A percentile compares a stretch with the other conserved stretches of the same genome.
phyloP scores from a whole-genome alignment of 2,113 vertebrate species.

The Tylochromis polylepis region DNA sequence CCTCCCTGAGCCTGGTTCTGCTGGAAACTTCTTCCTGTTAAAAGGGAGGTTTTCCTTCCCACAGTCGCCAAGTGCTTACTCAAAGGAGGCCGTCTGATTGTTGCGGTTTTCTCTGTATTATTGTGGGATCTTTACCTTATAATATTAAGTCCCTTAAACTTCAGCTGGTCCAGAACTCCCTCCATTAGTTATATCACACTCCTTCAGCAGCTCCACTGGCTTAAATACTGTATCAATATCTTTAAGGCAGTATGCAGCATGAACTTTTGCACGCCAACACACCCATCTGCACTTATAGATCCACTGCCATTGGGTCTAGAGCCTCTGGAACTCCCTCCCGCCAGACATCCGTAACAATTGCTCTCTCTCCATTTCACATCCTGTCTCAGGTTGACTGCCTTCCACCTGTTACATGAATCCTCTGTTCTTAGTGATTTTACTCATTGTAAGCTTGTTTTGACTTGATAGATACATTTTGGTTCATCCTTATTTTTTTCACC shows the following conservation, averaged over 20 bases:
- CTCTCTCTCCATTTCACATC: background rate
- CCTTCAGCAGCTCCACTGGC: background rate
- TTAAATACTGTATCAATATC: background rate
- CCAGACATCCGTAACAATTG: background rate
- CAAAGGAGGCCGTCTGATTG: fast-evolving
- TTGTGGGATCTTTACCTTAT: background rate
- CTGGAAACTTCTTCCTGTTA: background rate
- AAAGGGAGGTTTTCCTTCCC: background rate
- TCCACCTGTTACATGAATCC: background rate
- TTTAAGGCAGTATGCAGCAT: background rate
- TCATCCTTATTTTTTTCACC: background rate
- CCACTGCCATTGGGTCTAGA: background rate
- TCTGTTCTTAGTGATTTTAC: background rate
- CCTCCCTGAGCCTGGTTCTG: background rate
- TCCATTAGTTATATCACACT: background rate
- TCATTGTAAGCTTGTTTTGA: background rate
- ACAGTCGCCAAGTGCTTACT: background rate
- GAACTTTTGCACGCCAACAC: background rate
- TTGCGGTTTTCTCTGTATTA: background rate
- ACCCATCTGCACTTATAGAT: background rate
- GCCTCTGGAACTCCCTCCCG: background rate
- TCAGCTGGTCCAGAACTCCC: background rate
- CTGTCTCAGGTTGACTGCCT: background rate
- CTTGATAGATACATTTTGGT: background rate
- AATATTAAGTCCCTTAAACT: background rate